phyloP scores from a whole-genome alignment of 2,797 vertebrate species.

The Malacoraja senta region DNA sequence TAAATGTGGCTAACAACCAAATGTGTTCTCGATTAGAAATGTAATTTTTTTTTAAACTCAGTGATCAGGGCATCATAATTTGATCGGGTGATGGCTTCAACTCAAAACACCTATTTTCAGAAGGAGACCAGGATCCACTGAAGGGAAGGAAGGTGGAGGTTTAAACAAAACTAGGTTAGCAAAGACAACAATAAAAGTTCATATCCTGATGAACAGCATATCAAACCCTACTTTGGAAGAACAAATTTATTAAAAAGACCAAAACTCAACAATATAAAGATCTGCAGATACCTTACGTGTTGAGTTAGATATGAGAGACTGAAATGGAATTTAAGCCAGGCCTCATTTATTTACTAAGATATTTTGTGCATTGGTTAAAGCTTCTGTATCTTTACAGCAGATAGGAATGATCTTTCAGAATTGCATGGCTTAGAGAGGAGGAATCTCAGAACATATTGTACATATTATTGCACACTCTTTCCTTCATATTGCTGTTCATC shows the following conservation, averaged over 20 bases:
- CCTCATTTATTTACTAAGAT: background rate
- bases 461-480: background rate
- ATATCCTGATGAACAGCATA: background rate
- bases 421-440: background rate
- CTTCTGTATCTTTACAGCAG: background rate
- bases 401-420: background rate
- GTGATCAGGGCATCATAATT: background rate
- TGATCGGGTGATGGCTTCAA: background rate
- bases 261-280: background rate
- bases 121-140: background rate
- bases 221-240: background rate
- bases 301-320: background rate
- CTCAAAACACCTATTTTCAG: background rate
- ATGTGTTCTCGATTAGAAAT: background rate
- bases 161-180: background rate
- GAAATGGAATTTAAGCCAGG: background rate
- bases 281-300: background rate
- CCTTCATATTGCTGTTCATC: background rate
- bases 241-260: background rate
- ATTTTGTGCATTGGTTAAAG: background rate
- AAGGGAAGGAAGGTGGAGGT: background rate
- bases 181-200: background rate
- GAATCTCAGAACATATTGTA: constrained; percentile 8
- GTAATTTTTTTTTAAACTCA: background rate
- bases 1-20: background rate